phyloP scores from a whole-genome alignment of 2,113 vertebrate species.

The Nannobrachium achirus region DNA sequence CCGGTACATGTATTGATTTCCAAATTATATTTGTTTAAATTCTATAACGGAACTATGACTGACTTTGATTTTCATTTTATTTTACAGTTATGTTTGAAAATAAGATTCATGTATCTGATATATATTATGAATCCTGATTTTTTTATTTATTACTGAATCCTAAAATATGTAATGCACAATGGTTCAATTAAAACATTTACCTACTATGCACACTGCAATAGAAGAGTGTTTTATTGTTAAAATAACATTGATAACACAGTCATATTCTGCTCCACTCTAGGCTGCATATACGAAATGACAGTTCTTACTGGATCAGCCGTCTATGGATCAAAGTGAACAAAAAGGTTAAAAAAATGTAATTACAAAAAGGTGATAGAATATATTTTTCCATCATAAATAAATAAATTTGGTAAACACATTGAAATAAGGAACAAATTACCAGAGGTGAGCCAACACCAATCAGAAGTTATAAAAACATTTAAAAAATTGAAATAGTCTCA shows the following conservation, averaged over 20 bases:
- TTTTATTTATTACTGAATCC: not conserved
- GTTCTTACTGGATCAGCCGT: constrained; percentile 57
- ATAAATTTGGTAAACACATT: constrained; percentile 72
- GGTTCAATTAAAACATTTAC: constrained; percentile 10
- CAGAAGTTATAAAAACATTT: constrained; percentile 61
- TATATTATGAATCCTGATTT: not conserved
- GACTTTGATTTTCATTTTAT: not conserved
- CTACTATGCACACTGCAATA: constrained; percentile 61
- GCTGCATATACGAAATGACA: constrained; percentile 66
- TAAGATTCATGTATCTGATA: not conserved
- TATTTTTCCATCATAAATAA: constrained; percentile 81
- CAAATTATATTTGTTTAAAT: no score
- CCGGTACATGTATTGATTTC: not conserved
- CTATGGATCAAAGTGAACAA: constrained; percentile 65
- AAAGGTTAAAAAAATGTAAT: constrained; percentile 48
- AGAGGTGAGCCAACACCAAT: constrained; percentile 47
- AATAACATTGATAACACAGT: constrained; percentile 82
- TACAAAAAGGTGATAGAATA: constrained; percentile 72
- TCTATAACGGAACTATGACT: not conserved
- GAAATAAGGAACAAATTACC: constrained; percentile 55
- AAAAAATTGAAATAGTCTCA: constrained; percentile 45
- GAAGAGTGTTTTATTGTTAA: constrained; percentile 80
- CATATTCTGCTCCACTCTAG: constrained; percentile 66
- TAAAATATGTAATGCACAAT: not conserved
- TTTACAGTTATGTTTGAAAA: not conserved